Evolutionary conservation across 2,888 invertebrate species (phyloP), one percentile per base, ranked within the genome.

Genomic region (Drosophila nr. medialis): DNA sequence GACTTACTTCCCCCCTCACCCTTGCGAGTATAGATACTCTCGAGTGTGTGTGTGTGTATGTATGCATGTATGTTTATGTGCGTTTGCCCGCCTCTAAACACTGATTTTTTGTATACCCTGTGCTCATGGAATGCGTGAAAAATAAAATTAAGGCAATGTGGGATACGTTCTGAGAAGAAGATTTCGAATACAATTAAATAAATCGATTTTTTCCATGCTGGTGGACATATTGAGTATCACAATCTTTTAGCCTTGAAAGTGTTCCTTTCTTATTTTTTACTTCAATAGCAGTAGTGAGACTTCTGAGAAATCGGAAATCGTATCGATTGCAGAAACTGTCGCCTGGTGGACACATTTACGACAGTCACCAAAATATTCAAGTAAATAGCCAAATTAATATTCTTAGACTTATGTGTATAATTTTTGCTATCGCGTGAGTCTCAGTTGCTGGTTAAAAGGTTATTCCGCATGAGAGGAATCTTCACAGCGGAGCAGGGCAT

Each of bases 1-100:
- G 64, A 66, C 73, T 63, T 72, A 59, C 38, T 64, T 56, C 21
- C 36, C 10, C 13, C 32, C 24, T 34, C 4, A 7, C n/a, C 24
- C 13, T n/a, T 24, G 13, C 24, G 15, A 24, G 1, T 10, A 5
- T 11, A 32, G 10, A 32, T 32, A 11, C 18, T 34, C 24, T 30
- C 55, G 6, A 45, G 27, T 40, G 27, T 58, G 42, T 27, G 13
- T n/a, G n/a, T 45, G 13, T 27, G 5, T 38, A 3, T 32, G n/a
- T 32, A 18, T 54, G 11, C 48, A 13, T 5, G 15, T 62, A 5
- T n/a, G 40, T 10, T 10, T n/a, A 5, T n/a, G 10, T 10, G 10
- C 50, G 48, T 27, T 32, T 30, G 18, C 5, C 11, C 24, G 7
- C 32, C 50, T 24, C 27, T 5, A 11, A 24, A 4, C 24, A 36